Conservation (phyloP, 2,888 invertebrate species). For the Parnassius apollo region DNA sequence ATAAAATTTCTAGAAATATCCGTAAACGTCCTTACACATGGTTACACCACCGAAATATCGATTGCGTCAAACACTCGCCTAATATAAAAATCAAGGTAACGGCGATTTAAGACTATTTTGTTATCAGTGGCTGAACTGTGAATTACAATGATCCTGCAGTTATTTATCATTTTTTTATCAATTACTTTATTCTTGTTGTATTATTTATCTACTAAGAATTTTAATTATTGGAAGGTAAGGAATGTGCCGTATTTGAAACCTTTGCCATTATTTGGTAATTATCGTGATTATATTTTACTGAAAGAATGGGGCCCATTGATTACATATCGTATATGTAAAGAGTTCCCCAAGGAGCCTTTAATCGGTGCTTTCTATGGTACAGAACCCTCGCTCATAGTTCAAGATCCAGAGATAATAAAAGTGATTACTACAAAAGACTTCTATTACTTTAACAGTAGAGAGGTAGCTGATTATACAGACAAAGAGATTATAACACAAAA, state of each 20-base stretch:
- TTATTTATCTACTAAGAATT: slow-evolving; percentile 39
- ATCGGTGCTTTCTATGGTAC: slow-evolving; percentile 59
- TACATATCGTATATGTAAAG: slow-evolving; percentile 44
- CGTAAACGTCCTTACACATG: no score
- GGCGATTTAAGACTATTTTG: background rate
- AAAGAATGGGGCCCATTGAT: slow-evolving; percentile 39
- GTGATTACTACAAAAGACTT: slow-evolving; percentile 55
- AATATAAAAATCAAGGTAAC: background rate
- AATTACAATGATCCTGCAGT: slow-evolving; percentile 7
- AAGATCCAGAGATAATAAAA: slow-evolving; percentile 55
- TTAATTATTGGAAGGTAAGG: slow-evolving; percentile 50
- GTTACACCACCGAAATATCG: no score
- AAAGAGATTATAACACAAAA: no score
- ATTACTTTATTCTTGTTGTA: slow-evolving; percentile 27
- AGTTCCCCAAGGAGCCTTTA: slow-evolving; percentile 48
- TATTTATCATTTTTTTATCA: background rate
- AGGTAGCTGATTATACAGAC: no score
- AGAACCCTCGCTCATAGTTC: slow-evolving; percentile 54
- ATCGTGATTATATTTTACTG: slow-evolving; percentile 44
- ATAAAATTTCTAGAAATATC: no score
- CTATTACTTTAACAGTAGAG: slow-evolving; percentile 58
- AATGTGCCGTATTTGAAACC: slow-evolving; percentile 47
- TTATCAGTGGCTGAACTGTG: background rate
- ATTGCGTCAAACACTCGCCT: no score
- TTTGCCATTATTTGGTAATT: slow-evolving; percentile 53